Evolutionary conservation across 2,113 vertebrate genomes (phyloP).

Genomic region (Syrrhaptes paradoxus): DNA sequence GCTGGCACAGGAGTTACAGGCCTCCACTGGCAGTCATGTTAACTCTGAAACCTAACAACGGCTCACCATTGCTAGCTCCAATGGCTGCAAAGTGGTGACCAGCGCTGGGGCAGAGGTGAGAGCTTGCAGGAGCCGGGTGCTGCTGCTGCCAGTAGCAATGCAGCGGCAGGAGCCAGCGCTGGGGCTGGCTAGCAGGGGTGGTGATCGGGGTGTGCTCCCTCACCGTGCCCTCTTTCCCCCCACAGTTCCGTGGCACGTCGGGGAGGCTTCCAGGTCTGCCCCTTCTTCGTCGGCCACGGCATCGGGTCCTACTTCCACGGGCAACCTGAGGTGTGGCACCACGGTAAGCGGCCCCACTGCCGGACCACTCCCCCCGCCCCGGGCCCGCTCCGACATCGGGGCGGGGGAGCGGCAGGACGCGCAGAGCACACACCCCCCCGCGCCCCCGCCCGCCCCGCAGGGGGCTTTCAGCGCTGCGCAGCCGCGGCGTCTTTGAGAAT

Average conservation of each 20-base stretch:
- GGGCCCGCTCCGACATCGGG: background rate
- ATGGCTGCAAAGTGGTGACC: background rate
- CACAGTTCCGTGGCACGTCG: slow-evolving; percentile 81
- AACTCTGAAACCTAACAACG: background rate
- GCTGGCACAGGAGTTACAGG: background rate
- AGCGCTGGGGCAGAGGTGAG: accelerated
- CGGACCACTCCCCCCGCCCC: no score
- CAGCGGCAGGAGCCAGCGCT: background rate
- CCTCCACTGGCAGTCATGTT: background rate
- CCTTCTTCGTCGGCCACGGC: slow-evolving; percentile 92
- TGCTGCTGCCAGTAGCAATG: accelerated
- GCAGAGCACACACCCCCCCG: no score
- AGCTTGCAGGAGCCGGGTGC: accelerated
- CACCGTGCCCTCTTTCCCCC: slow-evolving; percentile 2
- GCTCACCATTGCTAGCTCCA: background rate
- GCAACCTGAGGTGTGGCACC: slow-evolving; percentile 96
- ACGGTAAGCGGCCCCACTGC: slow-evolving; percentile 77
- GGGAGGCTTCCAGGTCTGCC: slow-evolving; percentile 87
- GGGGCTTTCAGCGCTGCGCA: no score
- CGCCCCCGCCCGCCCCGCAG: no score
- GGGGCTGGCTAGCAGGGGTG: background rate
- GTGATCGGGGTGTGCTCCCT: background rate
- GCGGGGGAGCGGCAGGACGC: background rate
- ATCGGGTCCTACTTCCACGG: slow-evolving; percentile 95
- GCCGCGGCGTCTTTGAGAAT: background rate